These are phyloP conservation scores for Tetrax tetrax DNA, from an alignment of 2,113 vertebrate species.

Conservation along the genomic window DNA sequence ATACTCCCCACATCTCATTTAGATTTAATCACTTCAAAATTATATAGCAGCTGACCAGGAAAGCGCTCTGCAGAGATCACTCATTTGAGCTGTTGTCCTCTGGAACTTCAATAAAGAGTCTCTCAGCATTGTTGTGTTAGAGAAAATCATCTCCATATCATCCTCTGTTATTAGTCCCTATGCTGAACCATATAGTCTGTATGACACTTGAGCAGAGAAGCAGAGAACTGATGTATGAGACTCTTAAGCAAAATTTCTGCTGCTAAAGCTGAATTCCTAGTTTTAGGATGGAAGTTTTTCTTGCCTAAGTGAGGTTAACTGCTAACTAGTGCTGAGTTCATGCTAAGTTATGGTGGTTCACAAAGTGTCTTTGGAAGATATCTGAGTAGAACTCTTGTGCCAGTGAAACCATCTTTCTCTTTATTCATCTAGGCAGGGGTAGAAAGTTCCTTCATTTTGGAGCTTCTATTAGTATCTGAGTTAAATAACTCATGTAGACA, in stretches of 20 bases:
- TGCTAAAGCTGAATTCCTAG: not conserved
- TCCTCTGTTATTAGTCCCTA: not conserved
- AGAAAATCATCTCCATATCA: not conserved
- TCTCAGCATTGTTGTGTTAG: not conserved
- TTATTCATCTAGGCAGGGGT: not conserved
- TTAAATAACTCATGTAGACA: not conserved
- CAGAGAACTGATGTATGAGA: not conserved
- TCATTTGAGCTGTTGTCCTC: not conserved
- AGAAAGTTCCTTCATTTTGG: not conserved
- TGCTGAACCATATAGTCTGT: not conserved
- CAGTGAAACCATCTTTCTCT: not conserved
- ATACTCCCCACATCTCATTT: not conserved
- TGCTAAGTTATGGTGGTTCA: not conserved
- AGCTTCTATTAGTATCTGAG: not conserved
- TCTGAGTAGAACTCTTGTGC: not conserved
- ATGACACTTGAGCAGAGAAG: not conserved
- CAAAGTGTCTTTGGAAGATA: not conserved
- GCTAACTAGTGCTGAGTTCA: not conserved
- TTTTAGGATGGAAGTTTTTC: not conserved
- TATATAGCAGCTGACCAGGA: not conserved
- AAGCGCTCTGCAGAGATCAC: not conserved
- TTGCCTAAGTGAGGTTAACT: not conserved
- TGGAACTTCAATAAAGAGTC: not conserved
- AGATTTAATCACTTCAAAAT: not conserved
- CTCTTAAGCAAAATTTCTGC: not conserved